Base-by-base conservation (phyloP, 23 tunicate species). In the Styela clava region DNA sequence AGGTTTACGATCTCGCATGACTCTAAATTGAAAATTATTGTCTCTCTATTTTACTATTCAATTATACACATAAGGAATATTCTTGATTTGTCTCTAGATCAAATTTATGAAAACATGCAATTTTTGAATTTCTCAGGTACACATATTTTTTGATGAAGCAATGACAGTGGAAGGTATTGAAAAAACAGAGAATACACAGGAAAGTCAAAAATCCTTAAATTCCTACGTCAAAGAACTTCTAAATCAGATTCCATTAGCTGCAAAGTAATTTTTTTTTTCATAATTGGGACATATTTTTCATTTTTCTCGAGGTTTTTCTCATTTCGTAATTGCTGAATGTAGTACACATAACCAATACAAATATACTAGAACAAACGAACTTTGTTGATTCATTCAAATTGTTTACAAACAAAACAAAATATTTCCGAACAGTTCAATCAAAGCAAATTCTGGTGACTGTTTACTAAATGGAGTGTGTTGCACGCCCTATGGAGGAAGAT, bases 401-500 rank as follows among this genome's bases (percentile, higher is more conserved):
- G n/a, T n/a, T n/a, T n/a, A n/a, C n/a, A n/a, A n/a, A n/a, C n/a
- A n/a, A n/a, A n/a, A n/a, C n/a, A n/a, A n/a, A n/a, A n/a, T n/a
- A n/a, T n/a, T n/a, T n/a, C n/a, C n/a, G 64, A 84, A 88, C 69
- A 89, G 85, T 84, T 88, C 81, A n/a, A 88, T 84, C 23, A 70
- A 83, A 21, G 89, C 79, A 21, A 81, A 73, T 70, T 88, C 79
- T 52, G 81, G 80, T 36, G 79, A 89, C 67, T 71, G 81, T 1
- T 79, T 88, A 12, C 79, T 74, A 2, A 86, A 88, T 3, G 83
- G 85, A 1, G 81, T 85, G 23, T 89, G 85, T 62, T 79, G 83
- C 37, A 92, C 97, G 12, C 97, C 97, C 25, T 92, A 92, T 79
- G 97, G 97, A 20, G 97, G 89, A n/a, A 62, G 97, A 67, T 34